Conservation (phyloP, 2,888 invertebrate species). For the Spodoptera littoralis region DNA sequence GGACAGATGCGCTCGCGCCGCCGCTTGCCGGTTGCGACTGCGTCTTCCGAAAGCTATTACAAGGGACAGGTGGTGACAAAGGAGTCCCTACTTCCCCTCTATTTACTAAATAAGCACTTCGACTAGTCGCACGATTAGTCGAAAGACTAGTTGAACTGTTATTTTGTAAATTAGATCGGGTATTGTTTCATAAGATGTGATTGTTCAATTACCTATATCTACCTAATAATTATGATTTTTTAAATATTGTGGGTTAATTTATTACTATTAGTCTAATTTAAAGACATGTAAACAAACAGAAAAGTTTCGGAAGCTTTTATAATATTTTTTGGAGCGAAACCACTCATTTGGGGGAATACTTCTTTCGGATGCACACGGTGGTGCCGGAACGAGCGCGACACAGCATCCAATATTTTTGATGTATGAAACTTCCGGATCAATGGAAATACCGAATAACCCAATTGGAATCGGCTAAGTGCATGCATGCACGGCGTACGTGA, state of each 20-base stretch:
- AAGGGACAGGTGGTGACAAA: constrained; percentile 85
- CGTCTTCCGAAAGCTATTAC: constrained; percentile 85
- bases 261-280: no score
- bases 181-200: no score
- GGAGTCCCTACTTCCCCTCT: constrained; percentile 82
- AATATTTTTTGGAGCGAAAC: constrained; percentile 1
- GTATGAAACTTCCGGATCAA: constrained; percentile 43
- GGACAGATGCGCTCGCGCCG: constrained; percentile 83
- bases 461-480: constrained; percentile 65
- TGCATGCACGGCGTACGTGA: constrained; percentile 71
- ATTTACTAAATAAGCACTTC: constrained; percentile 59
- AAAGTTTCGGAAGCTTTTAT: background rate
- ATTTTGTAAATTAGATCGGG: constrained; percentile 38
- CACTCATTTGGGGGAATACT: constrained; percentile 21
- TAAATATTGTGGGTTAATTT: no score
- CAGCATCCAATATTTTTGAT: constrained; percentile 36
- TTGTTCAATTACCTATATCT: no score
- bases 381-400: constrained; percentile 12
- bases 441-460: constrained; percentile 59
- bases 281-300: background rate
- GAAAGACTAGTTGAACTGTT: constrained; percentile 45
- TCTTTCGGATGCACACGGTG: constrained; percentile 8
- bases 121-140: constrained; percentile 64
- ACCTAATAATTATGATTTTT: no score
- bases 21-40: constrained; percentile 71